Evolutionary conservation across 2,888 invertebrate species (phyloP).

Genomic region (Hesperia comma): DNA sequence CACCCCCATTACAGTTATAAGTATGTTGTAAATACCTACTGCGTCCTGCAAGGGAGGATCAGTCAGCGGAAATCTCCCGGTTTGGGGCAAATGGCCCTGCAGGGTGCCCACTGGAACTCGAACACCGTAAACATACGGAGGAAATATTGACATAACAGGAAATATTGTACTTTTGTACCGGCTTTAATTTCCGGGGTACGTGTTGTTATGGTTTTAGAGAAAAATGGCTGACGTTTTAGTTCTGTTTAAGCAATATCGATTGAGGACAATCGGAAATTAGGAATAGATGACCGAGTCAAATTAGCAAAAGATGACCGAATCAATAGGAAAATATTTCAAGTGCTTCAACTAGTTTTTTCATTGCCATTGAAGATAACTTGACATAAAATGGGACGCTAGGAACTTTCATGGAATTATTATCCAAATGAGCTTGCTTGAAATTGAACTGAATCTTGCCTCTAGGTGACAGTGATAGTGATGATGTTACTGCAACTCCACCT

Average conservation of each 20-base stretch:
- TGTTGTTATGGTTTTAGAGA: constrained; percentile 2
- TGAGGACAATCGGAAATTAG: too few relatives aligned
- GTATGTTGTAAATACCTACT: constrained; percentile 14
- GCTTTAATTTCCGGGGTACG: constrained; percentile 48
- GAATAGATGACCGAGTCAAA: too few relatives aligned
- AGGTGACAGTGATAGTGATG: too few relatives aligned
- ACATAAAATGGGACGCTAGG: too few relatives aligned
- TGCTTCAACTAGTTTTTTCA: too few relatives aligned
- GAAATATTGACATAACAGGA: constrained; percentile 47
- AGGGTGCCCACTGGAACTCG: constrained; percentile 57
- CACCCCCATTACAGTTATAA: constrained; percentile 22
- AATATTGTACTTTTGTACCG: constrained; percentile 52
- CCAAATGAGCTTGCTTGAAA: too few relatives aligned
- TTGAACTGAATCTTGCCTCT: too few relatives aligned
- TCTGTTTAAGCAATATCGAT: background rate
- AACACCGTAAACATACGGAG: constrained; percentile 42
- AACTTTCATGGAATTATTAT: too few relatives aligned
- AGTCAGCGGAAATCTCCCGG: constrained; percentile 62
- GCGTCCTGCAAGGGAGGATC: constrained; percentile 27
- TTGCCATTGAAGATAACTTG: too few relatives aligned
- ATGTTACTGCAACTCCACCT: too few relatives aligned
- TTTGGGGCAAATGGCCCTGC: constrained; percentile 68
- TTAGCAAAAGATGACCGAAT: too few relatives aligned
- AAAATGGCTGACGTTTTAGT: constrained; percentile 7
- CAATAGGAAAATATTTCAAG: too few relatives aligned